A percentile compares a stretch with the other conserved stretches of the same genome.
These are phyloP conservation scores for Myoxocephalus aenaeus DNA, from an alignment of 2,797 vertebrate species.

Conservation along the genomic window DNA sequence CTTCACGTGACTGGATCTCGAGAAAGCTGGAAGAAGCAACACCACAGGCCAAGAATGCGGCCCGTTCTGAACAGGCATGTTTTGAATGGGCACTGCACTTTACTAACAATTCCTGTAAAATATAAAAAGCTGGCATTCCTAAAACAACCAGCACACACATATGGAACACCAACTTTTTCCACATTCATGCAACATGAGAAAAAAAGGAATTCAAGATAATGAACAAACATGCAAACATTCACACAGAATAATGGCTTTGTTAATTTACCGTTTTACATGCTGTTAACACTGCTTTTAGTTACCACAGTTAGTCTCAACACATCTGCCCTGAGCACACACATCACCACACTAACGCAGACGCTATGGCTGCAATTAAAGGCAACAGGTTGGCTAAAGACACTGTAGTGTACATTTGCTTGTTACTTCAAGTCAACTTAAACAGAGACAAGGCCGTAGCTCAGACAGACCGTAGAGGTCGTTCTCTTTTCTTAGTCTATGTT, in stretches of 20 bases:
- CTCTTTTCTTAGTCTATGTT: slow-evolving; percentile 18
- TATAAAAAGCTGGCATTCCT: slow-evolving; percentile 16
- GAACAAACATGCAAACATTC: slow-evolving; percentile 51
- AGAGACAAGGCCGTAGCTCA: neutral
- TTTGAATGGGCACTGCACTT: neutral
- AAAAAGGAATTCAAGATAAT: slow-evolving; percentile 18
- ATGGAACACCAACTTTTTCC: slow-evolving; percentile 12
- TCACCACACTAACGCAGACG: slow-evolving; percentile 84
- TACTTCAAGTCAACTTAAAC: slow-evolving; percentile 17
- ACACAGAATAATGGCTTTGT: slow-evolving; percentile 42
- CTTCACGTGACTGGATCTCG: no score
- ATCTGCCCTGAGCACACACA: slow-evolving; percentile 84
- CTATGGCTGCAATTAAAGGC: slow-evolving; percentile 82
- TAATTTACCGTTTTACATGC: slow-evolving; percentile 37
- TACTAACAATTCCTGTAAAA: slow-evolving; percentile 1
- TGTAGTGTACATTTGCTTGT: slow-evolving; percentile 66
- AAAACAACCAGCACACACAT: slow-evolving; percentile 10
- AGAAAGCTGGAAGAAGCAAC: no score
- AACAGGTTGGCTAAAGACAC: slow-evolving; percentile 50
- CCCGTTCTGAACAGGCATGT: neutral
- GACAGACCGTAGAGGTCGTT: slow-evolving; percentile 8
- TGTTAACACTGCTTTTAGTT: slow-evolving; percentile 78
- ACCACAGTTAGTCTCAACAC: slow-evolving; percentile 86
- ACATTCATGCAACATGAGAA: slow-evolving; percentile 69
- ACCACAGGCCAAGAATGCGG: no score